Percentiles rank a stretch among this genome's conserved stretches.
Evolutionary conservation across 1,140 invertebrate genomes (phyloP).

Genomic region (Panagrolaimus sp.): DNA sequence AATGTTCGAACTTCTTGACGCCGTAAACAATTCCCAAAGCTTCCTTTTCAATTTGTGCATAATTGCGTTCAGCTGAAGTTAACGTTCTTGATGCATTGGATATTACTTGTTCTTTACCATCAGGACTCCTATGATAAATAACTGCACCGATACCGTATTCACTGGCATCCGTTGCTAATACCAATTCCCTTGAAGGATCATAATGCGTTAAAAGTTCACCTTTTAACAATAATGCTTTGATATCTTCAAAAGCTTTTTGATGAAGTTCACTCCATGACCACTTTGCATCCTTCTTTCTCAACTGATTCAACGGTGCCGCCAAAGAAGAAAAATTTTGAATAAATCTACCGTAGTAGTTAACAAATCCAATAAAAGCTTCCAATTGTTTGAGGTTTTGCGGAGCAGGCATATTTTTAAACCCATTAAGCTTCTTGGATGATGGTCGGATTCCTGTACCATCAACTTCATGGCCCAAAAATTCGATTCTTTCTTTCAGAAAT

Average conservation of each 20-base stretch:
- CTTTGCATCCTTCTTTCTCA: slow-evolving; percentile 24
- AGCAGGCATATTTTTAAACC: background rate
- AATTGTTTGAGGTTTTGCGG: background rate
- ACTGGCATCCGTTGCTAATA: slow-evolving; percentile 62
- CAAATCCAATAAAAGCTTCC: background rate
- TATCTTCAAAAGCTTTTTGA: slow-evolving; percentile 40
- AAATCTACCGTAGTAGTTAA: background rate
- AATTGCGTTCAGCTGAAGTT: slow-evolving; percentile 62
- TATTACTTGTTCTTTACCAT: slow-evolving; percentile 61
- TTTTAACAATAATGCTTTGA: slow-evolving; percentile 52
- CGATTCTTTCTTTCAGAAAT: background rate
- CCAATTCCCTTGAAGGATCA: slow-evolving; percentile 55
- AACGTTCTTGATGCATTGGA: slow-evolving; percentile 62
- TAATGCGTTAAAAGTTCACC: slow-evolving; percentile 55
- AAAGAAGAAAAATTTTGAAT: background rate
- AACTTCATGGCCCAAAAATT: background rate
- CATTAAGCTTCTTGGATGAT: background rate
- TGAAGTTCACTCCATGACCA: slow-evolving; percentile 18
- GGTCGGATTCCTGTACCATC: background rate
- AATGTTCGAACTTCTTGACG: background rate
- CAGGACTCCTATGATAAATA: slow-evolving; percentile 59
- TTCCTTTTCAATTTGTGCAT: slow-evolving; percentile 65
- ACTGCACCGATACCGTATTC: slow-evolving; percentile 61
- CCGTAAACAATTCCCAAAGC: slow-evolving; percentile 52
- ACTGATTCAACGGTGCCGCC: slow-evolving; percentile 25